These are phyloP conservation scores for Tenrec ecaudatus DNA, from an alignment of 2,113 vertebrate genomes.

Conservation along the genomic window DNA sequence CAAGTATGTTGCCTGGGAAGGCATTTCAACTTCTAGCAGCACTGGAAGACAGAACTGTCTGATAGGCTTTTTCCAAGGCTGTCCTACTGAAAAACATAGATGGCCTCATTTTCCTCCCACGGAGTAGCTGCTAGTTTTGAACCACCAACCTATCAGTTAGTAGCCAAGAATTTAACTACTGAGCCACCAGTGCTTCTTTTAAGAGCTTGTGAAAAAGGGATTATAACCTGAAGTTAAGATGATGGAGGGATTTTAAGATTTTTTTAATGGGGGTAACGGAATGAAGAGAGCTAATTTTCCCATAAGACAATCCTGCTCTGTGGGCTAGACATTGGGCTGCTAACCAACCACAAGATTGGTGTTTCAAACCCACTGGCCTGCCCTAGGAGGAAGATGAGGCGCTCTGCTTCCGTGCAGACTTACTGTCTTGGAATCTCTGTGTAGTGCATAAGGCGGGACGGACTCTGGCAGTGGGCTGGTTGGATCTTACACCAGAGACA, in stretches of 20 bases:
- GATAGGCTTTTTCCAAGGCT: not conserved
- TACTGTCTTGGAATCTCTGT: too few relatives aligned
- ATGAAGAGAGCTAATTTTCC: not conserved
- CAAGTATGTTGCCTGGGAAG: too few relatives aligned
- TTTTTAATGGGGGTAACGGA: not conserved
- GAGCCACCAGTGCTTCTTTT: not conserved
- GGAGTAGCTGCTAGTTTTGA: not conserved
- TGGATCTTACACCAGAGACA: not conserved
- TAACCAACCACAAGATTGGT: too few relatives aligned
- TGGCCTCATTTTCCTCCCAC: not conserved
- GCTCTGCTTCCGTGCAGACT: too few relatives aligned
- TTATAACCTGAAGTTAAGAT: constrained; percentile 20
- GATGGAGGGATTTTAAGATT: not conserved
- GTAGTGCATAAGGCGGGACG: too few relatives aligned
- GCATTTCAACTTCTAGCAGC: too few relatives aligned
- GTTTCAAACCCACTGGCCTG: too few relatives aligned
- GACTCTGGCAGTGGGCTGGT: too few relatives aligned
- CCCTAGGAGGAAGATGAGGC: too few relatives aligned
- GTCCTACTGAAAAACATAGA: not conserved
- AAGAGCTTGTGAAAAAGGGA: constrained; percentile 26
- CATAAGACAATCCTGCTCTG: not conserved
- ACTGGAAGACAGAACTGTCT: not conserved
- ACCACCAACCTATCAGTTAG: not conserved
- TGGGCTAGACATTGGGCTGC: too few relatives aligned
- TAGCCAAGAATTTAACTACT: not conserved